Conservation (phyloP, 2,797 vertebrate genomes). For the Enteromius treurensis region DNA sequence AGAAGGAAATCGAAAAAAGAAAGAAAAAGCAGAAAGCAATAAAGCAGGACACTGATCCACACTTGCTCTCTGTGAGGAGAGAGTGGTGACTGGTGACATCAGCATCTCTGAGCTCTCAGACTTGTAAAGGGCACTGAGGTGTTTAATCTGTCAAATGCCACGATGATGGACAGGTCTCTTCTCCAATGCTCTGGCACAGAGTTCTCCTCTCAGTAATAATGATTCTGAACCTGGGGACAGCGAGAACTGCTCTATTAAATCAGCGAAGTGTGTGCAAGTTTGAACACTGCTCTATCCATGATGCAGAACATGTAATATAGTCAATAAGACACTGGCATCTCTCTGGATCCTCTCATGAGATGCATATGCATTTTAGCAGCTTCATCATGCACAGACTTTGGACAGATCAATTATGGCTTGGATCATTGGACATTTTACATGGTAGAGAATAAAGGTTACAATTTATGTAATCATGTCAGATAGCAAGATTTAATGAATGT, state of each 20-base stretch:
- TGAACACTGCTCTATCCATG: slow-evolving; percentile 44
- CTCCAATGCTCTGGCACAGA: slow-evolving; percentile 40
- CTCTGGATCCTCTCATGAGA: slow-evolving; percentile 34
- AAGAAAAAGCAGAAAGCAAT: background rate
- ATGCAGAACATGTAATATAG: slow-evolving; percentile 37
- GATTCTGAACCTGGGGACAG: slow-evolving; percentile 46
- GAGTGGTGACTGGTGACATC: slow-evolving; percentile 50
- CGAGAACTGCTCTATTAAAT: slow-evolving; percentile 16
- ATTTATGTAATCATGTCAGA: slow-evolving; percentile 9
- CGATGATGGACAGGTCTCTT: slow-evolving; percentile 53
- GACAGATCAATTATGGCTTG: background rate
- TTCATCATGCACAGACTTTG: background rate
- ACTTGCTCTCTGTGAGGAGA: slow-evolving; percentile 20
- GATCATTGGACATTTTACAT: background rate
- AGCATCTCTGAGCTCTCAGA: slow-evolving; percentile 43
- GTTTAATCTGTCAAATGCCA: slow-evolving; percentile 61
- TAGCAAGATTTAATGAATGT: background rate
- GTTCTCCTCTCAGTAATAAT: slow-evolving; percentile 52
- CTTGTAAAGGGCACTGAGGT: slow-evolving; percentile 60
- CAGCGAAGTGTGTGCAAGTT: background rate
- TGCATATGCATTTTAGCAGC: slow-evolving; percentile 27
- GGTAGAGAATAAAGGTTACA: background rate
- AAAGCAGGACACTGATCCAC: slow-evolving; percentile 21
- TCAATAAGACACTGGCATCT: slow-evolving; percentile 41
- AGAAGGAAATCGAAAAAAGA: background rate